A percentile compares a stretch with the other conserved stretches of the same genome.
These are phyloP conservation scores for Pachyrhynchus sulphureomaculatus DNA, from an alignment of 1,140 invertebrate genomes.

Conservation along the genomic window DNA sequence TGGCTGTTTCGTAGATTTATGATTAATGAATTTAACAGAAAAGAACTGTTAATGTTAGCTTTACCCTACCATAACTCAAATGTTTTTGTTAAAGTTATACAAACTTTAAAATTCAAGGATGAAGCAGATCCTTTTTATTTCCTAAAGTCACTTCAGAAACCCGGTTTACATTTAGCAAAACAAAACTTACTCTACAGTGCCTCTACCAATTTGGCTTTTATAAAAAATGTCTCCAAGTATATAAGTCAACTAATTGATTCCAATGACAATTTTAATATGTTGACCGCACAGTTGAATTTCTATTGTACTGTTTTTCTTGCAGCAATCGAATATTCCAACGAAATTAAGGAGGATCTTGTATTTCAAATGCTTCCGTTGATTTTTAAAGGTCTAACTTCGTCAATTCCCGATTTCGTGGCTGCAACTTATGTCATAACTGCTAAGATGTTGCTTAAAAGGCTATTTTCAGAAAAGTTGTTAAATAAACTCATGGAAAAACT, in stretches of 20 bases:
- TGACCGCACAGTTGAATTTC: conserved; percentile 75
- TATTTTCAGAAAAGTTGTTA: conserved; percentile 62
- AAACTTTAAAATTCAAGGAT: conserved; percentile 69
- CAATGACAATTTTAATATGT: conserved; percentile 58
- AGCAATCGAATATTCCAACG: conserved; percentile 58
- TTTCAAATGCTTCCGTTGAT: conserved; percentile 69
- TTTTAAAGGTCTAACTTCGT: conserved; percentile 66
- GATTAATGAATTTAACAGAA: conserved; percentile 84
- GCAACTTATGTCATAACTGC: conserved; percentile 73
- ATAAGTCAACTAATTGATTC: conserved; percentile 63
- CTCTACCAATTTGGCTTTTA: conserved; percentile 64
- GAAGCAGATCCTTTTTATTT: conserved; percentile 73
- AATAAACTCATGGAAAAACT: conserved; percentile 64
- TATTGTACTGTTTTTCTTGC: conserved; percentile 73
- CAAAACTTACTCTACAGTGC: conserved; percentile 72
- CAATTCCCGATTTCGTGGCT: conserved; percentile 68
- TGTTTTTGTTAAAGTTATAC: conserved; percentile 81
- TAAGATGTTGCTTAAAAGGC: conserved; percentile 65
- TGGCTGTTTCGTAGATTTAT: conserved; percentile 89
- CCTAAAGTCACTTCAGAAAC: conserved; percentile 71
- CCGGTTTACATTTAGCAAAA: conserved; percentile 70
- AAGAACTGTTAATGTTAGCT: conserved; percentile 75
- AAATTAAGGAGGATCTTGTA: conserved; percentile 68
- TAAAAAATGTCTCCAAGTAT: conserved; percentile 73
- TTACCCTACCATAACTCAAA: conserved; percentile 91